Base-by-base conservation (phyloP, 2,113 vertebrate genomes). In the Vulpes vulpes region DNA sequence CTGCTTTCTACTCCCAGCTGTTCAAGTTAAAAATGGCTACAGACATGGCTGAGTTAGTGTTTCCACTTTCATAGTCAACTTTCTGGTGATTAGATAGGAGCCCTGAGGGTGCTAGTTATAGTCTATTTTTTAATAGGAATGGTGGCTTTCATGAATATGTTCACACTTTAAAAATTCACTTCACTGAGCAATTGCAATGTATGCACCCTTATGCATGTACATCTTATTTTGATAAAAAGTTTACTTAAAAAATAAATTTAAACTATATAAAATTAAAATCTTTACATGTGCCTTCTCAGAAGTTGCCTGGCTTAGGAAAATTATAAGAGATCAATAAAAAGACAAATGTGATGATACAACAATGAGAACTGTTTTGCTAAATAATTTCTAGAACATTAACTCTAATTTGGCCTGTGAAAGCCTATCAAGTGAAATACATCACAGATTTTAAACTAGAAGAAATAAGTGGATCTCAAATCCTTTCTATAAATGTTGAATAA, bases 1-100 rank as follows among this genome's bases (percentile, higher is more conserved):
- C 19, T 88, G 22, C 22, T 84, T 88, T 88, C 11, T 89, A 57
- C 12, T 94, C 15, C 35, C 67, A 96, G 53, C n/a, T 84, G 38
- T 83, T 88, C 53, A 94, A 79, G 78, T 91, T 91, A 35, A 94
- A 96, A 92, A 67, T 87, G 55, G 78, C 23, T 57, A 49, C 23
- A 83, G 51, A 64, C 27, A 69, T 51, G 27, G 51, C 30, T 78
- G 55, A 71, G 59, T 82, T 49, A 64, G n/a, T 27, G 9, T 53
- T 92, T 93, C 73, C 43, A 43, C 32, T 78, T 91, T 81, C 53
- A 69, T 30, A 87, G 5, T 59, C 20, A 71, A 82, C 57, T 88
- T 76, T 94, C 38, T 93, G 35, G 23, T 79, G 60, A 93, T 3
- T 62, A 14, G 8, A 11, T 35, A 73, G 55, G 32, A 89, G 3